These are phyloP conservation scores for Lontra canadensis DNA, from an alignment of 2,113 vertebrate species.

Conservation along the genomic window DNA sequence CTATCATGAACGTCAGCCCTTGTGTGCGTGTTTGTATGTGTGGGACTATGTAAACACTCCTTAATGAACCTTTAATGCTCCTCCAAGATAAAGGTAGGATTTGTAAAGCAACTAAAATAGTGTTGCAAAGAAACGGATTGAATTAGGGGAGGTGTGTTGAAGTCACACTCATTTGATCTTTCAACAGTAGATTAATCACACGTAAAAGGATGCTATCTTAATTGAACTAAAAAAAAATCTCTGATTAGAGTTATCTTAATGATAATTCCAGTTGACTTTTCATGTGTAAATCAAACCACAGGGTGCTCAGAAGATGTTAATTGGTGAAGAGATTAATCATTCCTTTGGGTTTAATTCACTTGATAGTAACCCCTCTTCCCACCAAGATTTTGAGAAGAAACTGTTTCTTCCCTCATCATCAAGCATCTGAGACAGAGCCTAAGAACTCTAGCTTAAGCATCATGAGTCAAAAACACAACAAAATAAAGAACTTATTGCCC, in stretches of 20 bases:
- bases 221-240: constrained; percentile 52
- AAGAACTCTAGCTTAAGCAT: neutral
- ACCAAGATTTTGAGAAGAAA: neutral
- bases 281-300: constrained; percentile 60
- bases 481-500: neutral
- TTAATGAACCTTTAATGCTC: constrained; percentile 31
- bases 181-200: constrained; percentile 56
- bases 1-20: neutral
- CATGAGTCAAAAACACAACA: neutral
- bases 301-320: constrained; percentile 62
- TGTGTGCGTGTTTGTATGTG: neutral
- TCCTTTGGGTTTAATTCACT: constrained; percentile 55
- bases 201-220: constrained; percentile 49
- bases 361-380: neutral
- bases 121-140: constrained; percentile 45
- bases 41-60: constrained; percentile 25
- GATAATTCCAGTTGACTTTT: constrained; percentile 62
- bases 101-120: constrained; percentile 51
- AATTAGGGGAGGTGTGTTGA: constrained; percentile 28
- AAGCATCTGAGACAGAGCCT: neutral
- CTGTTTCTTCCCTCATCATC: neutral
- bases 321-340: constrained; percentile 43
- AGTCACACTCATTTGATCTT: constrained; percentile 24
- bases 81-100: constrained; percentile 2
- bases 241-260: constrained; percentile 68